phyloP scores from a whole-genome alignment of 2,797 vertebrate genomes.

The Martes flavigula region DNA sequence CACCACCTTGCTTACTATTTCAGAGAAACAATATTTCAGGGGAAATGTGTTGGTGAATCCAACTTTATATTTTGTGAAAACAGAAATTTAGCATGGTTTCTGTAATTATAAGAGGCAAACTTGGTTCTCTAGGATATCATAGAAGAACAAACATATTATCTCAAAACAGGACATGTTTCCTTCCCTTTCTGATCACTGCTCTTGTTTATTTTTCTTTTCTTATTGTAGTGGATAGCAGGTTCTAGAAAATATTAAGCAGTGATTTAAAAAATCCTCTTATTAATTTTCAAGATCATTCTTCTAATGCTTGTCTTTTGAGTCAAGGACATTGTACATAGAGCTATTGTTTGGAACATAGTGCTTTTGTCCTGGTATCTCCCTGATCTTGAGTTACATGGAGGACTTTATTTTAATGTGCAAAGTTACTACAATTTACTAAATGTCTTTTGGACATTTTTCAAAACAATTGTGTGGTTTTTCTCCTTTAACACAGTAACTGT shows the following conservation, averaged over 20 bases:
- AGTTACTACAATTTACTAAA: neutral
- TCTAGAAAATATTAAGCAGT: neutral
- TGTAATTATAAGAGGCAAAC: neutral
- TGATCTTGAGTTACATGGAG: neutral
- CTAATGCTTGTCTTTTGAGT: neutral
- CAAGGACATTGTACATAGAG: neutral
- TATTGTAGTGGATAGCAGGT: neutral
- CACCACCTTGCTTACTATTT: neutral
- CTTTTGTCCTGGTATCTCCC: neutral
- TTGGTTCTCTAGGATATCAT: neutral
- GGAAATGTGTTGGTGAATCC: neutral
- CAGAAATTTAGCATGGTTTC: neutral
- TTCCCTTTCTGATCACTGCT: neutral
- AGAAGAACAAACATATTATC: neutral
- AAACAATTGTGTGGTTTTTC: neutral
- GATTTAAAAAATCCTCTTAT: neutral
- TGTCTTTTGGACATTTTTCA: neutral
- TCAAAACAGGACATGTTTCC: neutral
- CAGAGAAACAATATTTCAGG: neutral
- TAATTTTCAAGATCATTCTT: neutral
- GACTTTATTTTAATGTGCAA: neutral
- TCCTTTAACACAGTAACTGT: neutral
- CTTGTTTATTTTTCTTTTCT: neutral
- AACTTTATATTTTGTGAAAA: neutral
- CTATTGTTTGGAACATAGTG: neutral